Base-by-base conservation (phyloP, 2,113 vertebrate species). In the Pandion haliaetus region DNA sequence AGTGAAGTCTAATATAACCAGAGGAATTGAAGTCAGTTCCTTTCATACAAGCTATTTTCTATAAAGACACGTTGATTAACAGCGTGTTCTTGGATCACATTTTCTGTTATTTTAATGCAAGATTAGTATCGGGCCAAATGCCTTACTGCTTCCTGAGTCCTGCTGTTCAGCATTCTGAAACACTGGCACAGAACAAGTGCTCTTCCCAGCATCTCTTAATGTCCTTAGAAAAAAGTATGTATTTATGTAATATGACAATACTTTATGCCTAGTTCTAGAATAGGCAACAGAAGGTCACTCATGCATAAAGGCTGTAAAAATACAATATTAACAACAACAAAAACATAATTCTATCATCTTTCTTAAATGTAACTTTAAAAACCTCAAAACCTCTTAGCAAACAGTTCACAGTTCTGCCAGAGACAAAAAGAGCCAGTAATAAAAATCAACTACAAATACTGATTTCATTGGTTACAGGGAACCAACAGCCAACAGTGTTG, bases 121-220 rank as follows among this genome's bases (percentile, higher is more conserved):
- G 59, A 91, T 79, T 79, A 89, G 3, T 59, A 82, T 57, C 61
- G 91, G 77, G 65, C 59, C 86, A 93, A 94, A 92, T 45, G 80
- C 55, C 65, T 76, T 74, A 50, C 57, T 91, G 77, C 24, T 93
- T 97, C 93, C 93, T 49, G 86, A 93, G 47, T 52, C 86, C 86
- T 96, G 69, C 93, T 93, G 93, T 40, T 96, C 29, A 87, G 69
- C 42, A 52, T 78, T 83, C 71, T 62, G 55, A 86, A 96, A 84
- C 50, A 17, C 72, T 92, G 93, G 83, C 83, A 91, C 36, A 84
- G 63, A 94, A 83, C 26, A 84, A 70, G 47, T 2, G 1, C 58
- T 77, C 67, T 71, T 81, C 69, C 69, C 55, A 65, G 44, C 42
- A 73, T n/a, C 58, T 83, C 50, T 38, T 63, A 57, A 73, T 44